Evolutionary conservation across 2,113 vertebrate genomes (phyloP), one percentile per base, ranked within the genome.

Genomic region (Sturnira hondurensis): DNA sequence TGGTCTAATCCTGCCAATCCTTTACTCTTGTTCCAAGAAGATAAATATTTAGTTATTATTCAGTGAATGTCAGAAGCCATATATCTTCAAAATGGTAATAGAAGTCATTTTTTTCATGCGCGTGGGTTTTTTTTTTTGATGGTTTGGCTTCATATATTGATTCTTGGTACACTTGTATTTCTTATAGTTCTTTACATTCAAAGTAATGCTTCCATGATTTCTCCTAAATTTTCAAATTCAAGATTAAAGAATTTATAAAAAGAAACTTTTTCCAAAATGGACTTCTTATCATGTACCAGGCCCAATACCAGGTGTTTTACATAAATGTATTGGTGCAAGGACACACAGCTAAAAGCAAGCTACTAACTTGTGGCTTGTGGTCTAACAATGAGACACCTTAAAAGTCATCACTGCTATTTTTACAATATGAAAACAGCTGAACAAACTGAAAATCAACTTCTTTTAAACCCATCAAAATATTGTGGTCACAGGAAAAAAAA

Each of bases 1-100:
- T 83, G 22, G 22, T 19, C 14, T 36, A 87, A 70, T 88, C 33
- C 24, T 47, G 11, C 50, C 73, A 83, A 13, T 4, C 20, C 50
- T 76, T 50, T 22, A 36, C 11, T 63, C 68, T 83, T 83, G n/a
- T 77, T 36, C 22, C 54, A 91, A 9, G 33, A 63, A 77, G 36
- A 33, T 82, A 54, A 96, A 90, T 54, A 77, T 83, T 63, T 93
- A 86, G 17, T 58, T n/a, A 78, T 58, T 63, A 67, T 95, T 86
- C 52, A 95, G 22, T n/a, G 93, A 95, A 71, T 56, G 14, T 54
- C 11, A 67, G 33, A 67, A 88, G 63, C 67, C 28, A 58, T 43
- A 84, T 52, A 54, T 88, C 63, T 87, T 84, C 41, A 73, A 26
- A 89, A 86, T 47, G 8, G 5, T 77, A 71, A 71, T 33, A 90